Evolutionary conservation across 2,113 vertebrate genomes (phyloP).

Genomic region (Marmota monax): DNA sequence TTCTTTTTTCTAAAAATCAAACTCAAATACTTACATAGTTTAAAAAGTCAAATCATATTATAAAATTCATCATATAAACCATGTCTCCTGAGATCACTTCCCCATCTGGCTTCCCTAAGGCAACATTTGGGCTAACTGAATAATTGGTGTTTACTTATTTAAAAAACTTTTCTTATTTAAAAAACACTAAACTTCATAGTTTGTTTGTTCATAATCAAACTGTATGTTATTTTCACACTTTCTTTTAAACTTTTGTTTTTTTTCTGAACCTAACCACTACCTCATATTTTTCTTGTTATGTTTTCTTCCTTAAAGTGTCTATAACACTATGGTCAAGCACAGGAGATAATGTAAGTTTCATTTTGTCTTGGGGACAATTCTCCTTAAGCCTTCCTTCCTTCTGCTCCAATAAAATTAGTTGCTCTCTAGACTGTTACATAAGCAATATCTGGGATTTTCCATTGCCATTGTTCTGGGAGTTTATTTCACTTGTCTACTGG

Average conservation of each 20-base stretch:
- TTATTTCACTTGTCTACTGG: not conserved
- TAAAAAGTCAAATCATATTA: not conserved
- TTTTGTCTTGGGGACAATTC: not conserved
- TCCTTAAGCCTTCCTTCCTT: not conserved
- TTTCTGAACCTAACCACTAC: not conserved
- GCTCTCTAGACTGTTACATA: not conserved
- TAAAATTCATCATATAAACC: conserved; percentile 1
- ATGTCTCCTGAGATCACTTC: not conserved
- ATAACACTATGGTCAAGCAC: not conserved
- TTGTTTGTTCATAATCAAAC: not conserved
- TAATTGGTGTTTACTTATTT: not conserved
- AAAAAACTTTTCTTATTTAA: no score
- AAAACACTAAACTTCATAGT: no score
- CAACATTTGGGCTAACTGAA: conserved; percentile 28
- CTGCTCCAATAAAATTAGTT: not conserved
- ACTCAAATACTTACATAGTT: not conserved
- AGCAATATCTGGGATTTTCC: not conserved
- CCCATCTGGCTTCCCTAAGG: not conserved
- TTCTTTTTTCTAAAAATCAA: conserved; percentile 37
- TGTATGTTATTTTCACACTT: not conserved
- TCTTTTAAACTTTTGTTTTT: not conserved
- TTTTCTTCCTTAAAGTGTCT: conserved; percentile 48
- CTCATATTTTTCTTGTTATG: not conserved
- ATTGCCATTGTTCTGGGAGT: not conserved
- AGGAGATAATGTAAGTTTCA: not conserved